Base-by-base conservation (phyloP, 2,797 vertebrate genomes). In the Momotus momota region DNA sequence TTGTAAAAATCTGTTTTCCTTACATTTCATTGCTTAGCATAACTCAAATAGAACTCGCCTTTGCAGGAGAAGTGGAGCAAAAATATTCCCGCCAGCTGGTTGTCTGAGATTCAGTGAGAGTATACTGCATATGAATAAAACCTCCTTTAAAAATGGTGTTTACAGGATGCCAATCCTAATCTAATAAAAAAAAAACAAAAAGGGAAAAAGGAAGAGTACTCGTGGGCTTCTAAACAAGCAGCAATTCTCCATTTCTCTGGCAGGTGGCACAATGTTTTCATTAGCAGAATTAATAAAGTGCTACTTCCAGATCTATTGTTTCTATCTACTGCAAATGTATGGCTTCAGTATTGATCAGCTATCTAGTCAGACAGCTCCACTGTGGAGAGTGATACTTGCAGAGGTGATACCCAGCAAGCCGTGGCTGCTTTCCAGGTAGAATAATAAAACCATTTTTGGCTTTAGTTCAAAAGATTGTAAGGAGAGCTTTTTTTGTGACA, bases 351-450 rank as follows among this genome's bases (percentile, higher is more conserved):
- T 29, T 20, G 81, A 14, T 69, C 31, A n/a, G 0, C 27, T 73
- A 2, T 61, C 22, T 65, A 41, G 25, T n/a, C 41, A 73, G 65
- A 29, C 13, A 41, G 88, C 17, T 64, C 40, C 80, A n/a, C 54
- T 85, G 55, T 35, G 48, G 57, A 52, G 49, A 65, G 46, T 51
- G 33, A 14, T 60, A 27, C 57, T 43, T 48, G 52, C 52, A 61
- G 78, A 46, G 81, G 40, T 38, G 64, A 73, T 84, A 52, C 52
- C 38, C 49, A 43, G 38, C 19, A 27, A 72, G 33, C 72, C 58
- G 48, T 43, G 69, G 46, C 94, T 91, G 79, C 35, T 95, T 87
- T 92, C 93, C 72, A 92, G 72, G 49, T 67, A 38, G 81, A 87
- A 48, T 46, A 71, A 58, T 83, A 74, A 83, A 95, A 83, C 73